phyloP scores from a whole-genome alignment of 2,113 vertebrate genomes.

The Pontoporia blainvillei region DNA sequence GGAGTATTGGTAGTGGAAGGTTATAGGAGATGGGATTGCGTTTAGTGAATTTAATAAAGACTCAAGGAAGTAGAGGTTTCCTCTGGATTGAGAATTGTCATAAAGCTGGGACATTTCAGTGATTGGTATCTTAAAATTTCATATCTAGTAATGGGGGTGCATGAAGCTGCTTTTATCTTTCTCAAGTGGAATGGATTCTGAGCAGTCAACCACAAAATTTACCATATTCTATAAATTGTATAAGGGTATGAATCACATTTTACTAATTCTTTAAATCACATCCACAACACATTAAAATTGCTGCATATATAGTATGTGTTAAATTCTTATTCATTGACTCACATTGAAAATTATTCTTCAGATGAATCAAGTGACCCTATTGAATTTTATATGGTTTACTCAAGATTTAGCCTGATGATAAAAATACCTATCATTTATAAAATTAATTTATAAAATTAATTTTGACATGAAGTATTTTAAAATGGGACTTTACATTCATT shows the following conservation, averaged over 20 bases:
- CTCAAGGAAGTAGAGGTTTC: not conserved
- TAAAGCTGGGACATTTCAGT: not conserved
- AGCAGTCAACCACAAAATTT: not conserved
- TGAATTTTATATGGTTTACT: not conserved
- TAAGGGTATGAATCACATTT: not conserved
- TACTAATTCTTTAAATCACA: not conserved
- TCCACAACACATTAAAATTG: not conserved
- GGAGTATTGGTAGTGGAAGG: accelerated
- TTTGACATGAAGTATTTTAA: not conserved
- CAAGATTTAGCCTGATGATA: not conserved
- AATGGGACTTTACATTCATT: not conserved
- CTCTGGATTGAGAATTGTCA: not conserved
- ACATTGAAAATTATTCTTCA: not conserved
- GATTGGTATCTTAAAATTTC: not conserved
- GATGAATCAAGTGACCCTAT: not conserved
- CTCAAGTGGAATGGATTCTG: not conserved
- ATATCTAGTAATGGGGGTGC: not conserved
- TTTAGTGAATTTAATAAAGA: not conserved
- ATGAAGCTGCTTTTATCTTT: not conserved
- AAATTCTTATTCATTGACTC: not conserved
- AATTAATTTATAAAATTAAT: too few relatives aligned
- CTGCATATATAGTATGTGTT: not conserved
- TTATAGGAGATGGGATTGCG: not conserved
- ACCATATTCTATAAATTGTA: not conserved
- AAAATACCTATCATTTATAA: not conserved